Percentiles rank a stretch among this genome's conserved stretches.
Evolutionary conservation across 1,140 invertebrate species (phyloP).

Genomic region (Drosophila azteca): DNA sequence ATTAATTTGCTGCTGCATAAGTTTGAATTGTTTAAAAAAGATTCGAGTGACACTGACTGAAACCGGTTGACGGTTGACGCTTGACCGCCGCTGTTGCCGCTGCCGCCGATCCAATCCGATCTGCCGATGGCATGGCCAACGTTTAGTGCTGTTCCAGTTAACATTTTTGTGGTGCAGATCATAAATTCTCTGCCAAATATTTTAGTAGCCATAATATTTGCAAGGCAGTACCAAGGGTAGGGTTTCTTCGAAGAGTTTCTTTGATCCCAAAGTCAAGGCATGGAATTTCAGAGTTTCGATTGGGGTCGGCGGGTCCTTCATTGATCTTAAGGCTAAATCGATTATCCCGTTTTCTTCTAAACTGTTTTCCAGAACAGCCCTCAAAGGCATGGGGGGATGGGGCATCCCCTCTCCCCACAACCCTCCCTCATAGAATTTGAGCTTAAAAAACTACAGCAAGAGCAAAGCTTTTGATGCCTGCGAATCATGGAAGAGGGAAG

Average conservation of each 20-base stretch:
- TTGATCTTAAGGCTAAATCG: no score
- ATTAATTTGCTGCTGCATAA: conserved; percentile 34
- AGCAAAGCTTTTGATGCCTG: conserved; percentile 1
- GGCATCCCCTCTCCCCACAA: no score
- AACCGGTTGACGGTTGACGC: conserved; percentile 50
- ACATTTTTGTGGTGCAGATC: neutral
- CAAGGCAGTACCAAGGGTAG: no score
- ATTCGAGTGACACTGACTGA: conserved; percentile 33
- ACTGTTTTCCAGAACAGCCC: conserved; percentile 6
- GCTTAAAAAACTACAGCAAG: conserved; percentile 4
- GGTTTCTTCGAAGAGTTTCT: no score
- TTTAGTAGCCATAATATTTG: no score
- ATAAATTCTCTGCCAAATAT: conserved; percentile 1
- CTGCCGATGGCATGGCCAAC: conserved; percentile 2
- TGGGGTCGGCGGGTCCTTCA: no score
- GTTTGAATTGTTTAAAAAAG: conserved; percentile 39
- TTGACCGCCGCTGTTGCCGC: conserved; percentile 6
- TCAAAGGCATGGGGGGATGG: no score
- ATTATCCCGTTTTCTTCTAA: no score
- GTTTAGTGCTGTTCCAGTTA: conserved; percentile 30
- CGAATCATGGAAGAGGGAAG: conserved; percentile 30
- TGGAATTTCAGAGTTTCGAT: no score
- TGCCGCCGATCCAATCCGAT: conserved; percentile 8
- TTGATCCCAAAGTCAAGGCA: no score
- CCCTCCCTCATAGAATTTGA: conserved; percentile 12